Evolutionary conservation across 2,797 vertebrate genomes (phyloP).

Genomic region (Pantherophis alleghaniensis): DNA sequence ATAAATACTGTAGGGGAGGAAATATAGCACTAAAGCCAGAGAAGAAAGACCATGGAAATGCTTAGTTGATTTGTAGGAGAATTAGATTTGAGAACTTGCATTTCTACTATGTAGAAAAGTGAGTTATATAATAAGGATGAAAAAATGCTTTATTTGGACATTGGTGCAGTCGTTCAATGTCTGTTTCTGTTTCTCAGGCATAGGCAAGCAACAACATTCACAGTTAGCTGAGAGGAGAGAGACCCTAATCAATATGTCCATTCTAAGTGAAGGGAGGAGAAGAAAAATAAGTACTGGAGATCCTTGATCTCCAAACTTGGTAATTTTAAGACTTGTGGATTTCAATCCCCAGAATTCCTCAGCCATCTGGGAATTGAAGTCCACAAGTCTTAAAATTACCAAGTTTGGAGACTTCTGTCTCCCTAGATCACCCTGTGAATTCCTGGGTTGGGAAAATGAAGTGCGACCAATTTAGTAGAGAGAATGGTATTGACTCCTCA

Average conservation of each 20-base stretch:
- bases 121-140: not conserved
- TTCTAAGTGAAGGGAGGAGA: not conserved
- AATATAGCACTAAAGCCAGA: not conserved
- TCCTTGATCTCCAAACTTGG: not conserved
- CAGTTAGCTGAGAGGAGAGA: not conserved
- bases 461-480: not conserved
- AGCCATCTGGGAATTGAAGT: not conserved
- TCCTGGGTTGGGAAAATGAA: not conserved
- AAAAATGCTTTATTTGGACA: not conserved
- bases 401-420: not conserved
- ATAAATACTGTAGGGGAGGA: not conserved
- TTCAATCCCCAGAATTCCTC: not conserved
- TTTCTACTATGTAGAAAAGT: not conserved
- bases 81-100: not conserved
- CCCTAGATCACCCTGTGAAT: not conserved
- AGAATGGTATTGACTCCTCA: constrained; percentile 50
- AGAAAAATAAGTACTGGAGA: not conserved
- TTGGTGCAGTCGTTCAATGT: not conserved
- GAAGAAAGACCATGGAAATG: not conserved
- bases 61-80: not conserved
- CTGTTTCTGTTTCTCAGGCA: not conserved
- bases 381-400: not conserved
- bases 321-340: not conserved
- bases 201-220: not conserved
- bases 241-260: not conserved